Evolutionary conservation across 2,888 invertebrate genomes (phyloP).

Genomic region (Drosophila trichaetosa): DNA sequence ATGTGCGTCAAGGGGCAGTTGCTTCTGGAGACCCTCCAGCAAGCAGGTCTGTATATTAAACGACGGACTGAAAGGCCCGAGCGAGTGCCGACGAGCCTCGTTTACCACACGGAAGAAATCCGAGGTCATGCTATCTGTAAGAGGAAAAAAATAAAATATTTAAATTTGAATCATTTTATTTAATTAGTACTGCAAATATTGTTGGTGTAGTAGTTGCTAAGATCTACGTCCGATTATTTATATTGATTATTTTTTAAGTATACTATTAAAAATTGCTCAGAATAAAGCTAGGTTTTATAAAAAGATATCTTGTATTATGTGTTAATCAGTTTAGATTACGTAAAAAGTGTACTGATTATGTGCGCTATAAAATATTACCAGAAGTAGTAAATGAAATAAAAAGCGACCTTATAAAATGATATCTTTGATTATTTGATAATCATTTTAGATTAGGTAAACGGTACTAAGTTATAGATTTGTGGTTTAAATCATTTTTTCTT

Average conservation of each 20-base stretch:
- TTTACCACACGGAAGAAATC: slow-evolving; percentile 95
- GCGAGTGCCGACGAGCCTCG: slow-evolving; percentile 93
- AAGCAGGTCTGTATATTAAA: slow-evolving; percentile 96
- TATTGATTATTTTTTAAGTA: not conserved
- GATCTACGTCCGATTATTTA: not conserved
- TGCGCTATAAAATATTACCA: not conserved
- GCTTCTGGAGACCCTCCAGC: slow-evolving; percentile 92
- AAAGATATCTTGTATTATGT: no score
- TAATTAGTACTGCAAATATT: not conserved
- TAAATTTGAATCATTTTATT: not conserved
- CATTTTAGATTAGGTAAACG: not conserved
- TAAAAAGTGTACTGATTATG: no score
- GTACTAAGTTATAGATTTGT: not conserved
- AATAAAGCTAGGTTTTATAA: no score
- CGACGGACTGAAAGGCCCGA: slow-evolving; percentile 98
- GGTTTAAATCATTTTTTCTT: not conserved
- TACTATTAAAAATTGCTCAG: no score
- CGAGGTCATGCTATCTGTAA: slow-evolving; percentile 90
- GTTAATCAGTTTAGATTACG: no score
- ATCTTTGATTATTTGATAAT: not conserved
- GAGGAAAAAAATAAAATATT: not conserved
- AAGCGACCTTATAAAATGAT: no score
- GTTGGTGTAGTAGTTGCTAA: not conserved
- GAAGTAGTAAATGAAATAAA: not conserved
- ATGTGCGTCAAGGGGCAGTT: slow-evolving; percentile 96